phyloP scores from a whole-genome alignment of 2,113 vertebrate species.

The Myocastor coypus region DNA sequence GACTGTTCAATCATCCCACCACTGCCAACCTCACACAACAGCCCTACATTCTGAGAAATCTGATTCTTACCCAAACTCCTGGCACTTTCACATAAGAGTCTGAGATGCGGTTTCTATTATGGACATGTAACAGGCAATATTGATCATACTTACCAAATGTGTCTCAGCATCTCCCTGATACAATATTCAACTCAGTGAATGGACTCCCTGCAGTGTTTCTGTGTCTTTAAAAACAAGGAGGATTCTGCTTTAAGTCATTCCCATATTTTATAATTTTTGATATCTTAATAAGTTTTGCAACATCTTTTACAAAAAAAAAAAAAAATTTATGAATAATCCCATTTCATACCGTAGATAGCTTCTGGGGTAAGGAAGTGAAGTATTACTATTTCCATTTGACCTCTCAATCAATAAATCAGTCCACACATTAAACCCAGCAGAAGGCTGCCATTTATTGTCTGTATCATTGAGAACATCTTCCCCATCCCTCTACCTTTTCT shows the following conservation, averaged over 20 bases:
- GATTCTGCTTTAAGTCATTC: background rate
- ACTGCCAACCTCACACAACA: too few species aligned
- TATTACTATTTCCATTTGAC: background rate
- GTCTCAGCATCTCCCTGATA: background rate
- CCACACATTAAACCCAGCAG: too few species aligned
- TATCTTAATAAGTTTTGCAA: background rate
- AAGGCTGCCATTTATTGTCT: background rate
- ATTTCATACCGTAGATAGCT: background rate
- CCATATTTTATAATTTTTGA: background rate
- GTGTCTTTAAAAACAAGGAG: background rate
- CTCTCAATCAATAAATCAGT: background rate
- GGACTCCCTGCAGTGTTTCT: background rate
- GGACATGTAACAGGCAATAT: too few species aligned
- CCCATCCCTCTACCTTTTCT: background rate
- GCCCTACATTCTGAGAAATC: too few species aligned
- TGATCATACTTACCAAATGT: rapidly evolving
- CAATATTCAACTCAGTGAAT: rapidly evolving
- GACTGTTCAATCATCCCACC: rapidly evolving
- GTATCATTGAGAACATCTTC: rapidly evolving
- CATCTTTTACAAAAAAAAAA: background rate
- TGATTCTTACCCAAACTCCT: background rate
- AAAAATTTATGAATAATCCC: background rate
- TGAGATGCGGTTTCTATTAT: background rate
- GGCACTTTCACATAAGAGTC: rapidly evolving
- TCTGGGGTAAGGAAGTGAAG: background rate